These are phyloP conservation scores for Peromyscus aztecus DNA, from an alignment of 2,797 vertebrate genomes.

Conservation along the genomic window DNA sequence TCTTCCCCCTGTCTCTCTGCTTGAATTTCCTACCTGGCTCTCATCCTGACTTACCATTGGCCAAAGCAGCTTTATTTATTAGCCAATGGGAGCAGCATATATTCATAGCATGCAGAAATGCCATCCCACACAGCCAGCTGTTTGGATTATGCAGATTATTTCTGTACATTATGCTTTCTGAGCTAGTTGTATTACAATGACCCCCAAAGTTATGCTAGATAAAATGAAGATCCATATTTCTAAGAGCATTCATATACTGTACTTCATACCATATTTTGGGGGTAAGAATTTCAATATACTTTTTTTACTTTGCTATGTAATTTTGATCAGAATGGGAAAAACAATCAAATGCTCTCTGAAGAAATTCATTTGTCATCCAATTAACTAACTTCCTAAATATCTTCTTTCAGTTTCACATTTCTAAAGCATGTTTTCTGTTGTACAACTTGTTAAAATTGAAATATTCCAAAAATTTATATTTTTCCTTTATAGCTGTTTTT, in stretches of 20 bases:
- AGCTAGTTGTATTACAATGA: neutral
- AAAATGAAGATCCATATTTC: neutral
- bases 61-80: no score
- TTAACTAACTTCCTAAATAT: constrained; percentile 4
- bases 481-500: constrained; percentile 12
- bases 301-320: constrained; percentile 32
- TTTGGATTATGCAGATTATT: constrained; percentile 25
- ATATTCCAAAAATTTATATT: neutral
- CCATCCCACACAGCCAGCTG: neutral
- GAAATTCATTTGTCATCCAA: neutral
- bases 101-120: no score
- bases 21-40: no score
- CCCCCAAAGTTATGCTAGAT: neutral
- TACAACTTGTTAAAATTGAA: constrained; percentile 33
- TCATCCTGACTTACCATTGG: no score
- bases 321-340: constrained; percentile 24
- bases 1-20: no score
- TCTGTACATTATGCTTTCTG: neutral
- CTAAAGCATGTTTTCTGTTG: constrained; percentile 19
- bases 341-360: neutral
- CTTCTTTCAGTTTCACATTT: constrained; percentile 43
- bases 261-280: neutral
- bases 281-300: neutral
- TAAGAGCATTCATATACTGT: neutral
- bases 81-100: no score